Evolutionary conservation across 2,888 invertebrate genomes (phyloP), one percentile per base, ranked within the genome.

Genomic region (Metacarcinus magister): DNA sequence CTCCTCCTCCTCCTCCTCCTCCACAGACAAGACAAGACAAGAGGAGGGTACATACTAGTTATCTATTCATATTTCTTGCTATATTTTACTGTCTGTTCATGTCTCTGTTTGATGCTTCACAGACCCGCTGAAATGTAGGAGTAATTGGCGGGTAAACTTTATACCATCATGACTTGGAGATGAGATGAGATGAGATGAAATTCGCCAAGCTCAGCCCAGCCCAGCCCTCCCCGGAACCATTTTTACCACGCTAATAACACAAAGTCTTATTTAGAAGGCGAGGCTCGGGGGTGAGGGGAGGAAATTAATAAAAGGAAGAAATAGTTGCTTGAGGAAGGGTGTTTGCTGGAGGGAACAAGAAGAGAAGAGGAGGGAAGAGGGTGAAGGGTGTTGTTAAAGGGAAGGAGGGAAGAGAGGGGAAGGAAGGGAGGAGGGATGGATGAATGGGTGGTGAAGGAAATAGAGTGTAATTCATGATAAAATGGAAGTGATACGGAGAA

Each of bases 191-290:
- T 39, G 39, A 39, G 39, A 39, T 39, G 39, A 39, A 39, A 95
- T 95, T 95, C 93, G 39, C 90, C 39, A 28, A 87, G 48, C 89
- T 44, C 54, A 67, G 93, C 54, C 54, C 91, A 54, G 54, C 16
- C 32, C 8, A 10, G 28, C 82, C n/a, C 3, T 10, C 28, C n/a
- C 75, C n/a, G 0, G 28, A 28, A 23, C 28, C 82, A 32, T 67
- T 91, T 94, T 96, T 94, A 94, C 91, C 94, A 67, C 94, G 94
- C 92, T 96, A 94, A 94, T 94, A 94, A 96, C 94, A 60, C 90
- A n/a, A n/a, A 67, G 87, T 43, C 89, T 92, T 87, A 48, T 95
- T 93, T 82, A n/a, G 48, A 48, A 75, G 43, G n/a, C 48, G 32
- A 43, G 87, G 43, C 8, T 92, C 93, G 44, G 60, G n/a, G 46